A percentile compares a stretch with the other conserved stretches of the same genome.
phyloP scores from a whole-genome alignment of 2,888 invertebrate genomes.

The Latheticus oryzae region DNA sequence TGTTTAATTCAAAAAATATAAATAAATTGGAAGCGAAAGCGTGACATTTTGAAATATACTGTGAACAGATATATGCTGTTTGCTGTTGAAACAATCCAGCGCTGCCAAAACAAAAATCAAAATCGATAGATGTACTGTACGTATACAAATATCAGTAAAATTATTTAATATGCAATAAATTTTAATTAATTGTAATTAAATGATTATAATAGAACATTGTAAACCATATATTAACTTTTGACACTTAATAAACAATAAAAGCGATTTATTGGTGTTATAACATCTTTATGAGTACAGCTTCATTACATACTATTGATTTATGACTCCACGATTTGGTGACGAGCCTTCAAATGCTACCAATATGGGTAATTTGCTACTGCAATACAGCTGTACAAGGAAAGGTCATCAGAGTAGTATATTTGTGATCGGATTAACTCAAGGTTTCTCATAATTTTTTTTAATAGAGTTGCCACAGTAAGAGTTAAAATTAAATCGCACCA shows the following conservation, averaged over 20 bases:
- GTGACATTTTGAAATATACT: constrained; percentile 60
- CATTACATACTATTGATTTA: constrained; percentile 33
- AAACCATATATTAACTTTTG: constrained; percentile 26
- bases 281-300: constrained; percentile 37
- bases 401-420: constrained; percentile 1
- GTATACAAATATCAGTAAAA: too few relatives aligned
- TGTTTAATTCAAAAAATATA: constrained; percentile 59
- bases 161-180: constrained; percentile 33
- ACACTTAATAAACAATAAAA: constrained; percentile 39
- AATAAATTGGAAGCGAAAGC: constrained; percentile 57
- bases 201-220: constrained; percentile 30
- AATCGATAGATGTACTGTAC: neutral
- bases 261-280: constrained; percentile 37
- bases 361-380: constrained; percentile 24
- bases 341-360: constrained; percentile 28
- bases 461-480: constrained; percentile 1
- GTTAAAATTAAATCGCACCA: constrained; percentile 21
- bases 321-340: constrained; percentile 37
- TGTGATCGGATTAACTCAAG: constrained; percentile 5
- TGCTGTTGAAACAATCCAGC: constrained; percentile 47
- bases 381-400: constrained; percentile 6
- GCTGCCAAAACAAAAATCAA: constrained; percentile 42
- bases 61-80: constrained; percentile 59
- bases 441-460: constrained; percentile 1
- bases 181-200: constrained; percentile 38